Conservation (phyloP, 2,797 vertebrate genomes). For the Anguilla marmorata region DNA sequence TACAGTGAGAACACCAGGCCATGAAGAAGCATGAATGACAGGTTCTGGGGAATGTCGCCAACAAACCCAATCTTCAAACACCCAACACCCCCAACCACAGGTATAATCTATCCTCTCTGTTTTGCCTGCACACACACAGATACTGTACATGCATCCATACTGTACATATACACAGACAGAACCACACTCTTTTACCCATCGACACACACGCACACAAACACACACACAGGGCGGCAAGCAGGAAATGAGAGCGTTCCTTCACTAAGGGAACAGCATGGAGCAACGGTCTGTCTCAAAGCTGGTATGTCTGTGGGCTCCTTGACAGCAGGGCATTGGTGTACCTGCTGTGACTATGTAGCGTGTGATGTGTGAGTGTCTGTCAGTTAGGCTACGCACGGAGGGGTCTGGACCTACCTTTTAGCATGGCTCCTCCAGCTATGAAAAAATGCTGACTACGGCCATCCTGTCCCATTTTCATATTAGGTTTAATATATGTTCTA, state of each 20-base stretch:
- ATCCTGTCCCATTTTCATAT: slow-evolving; percentile 53
- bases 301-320: slow-evolving; percentile 20
- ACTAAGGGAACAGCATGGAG: slow-evolving; percentile 17
- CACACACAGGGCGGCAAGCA: slow-evolving; percentile 23
- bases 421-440: not conserved
- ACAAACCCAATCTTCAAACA: not conserved
- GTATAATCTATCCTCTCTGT: too few species aligned
- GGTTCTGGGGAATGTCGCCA: not conserved
- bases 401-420: not conserved
- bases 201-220: slow-evolving; percentile 25
- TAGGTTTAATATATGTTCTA: slow-evolving; percentile 48
- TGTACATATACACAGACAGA: not conserved
- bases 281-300: slow-evolving; percentile 25
- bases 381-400: not conserved
- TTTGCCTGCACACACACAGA: not conserved
- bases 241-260: slow-evolving; percentile 44
- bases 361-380: slow-evolving; percentile 11
- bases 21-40: not conserved
- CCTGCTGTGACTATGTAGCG: not conserved
- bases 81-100: not conserved
- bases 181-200: not conserved
- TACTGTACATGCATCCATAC: not conserved
- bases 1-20: not conserved
- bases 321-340: slow-evolving; percentile 10
- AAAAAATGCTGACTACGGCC: not conserved